These are phyloP conservation scores for Drosophila pseudotalamancana DNA, from an alignment of 2,888 invertebrate species.

Conservation along the genomic window DNA sequence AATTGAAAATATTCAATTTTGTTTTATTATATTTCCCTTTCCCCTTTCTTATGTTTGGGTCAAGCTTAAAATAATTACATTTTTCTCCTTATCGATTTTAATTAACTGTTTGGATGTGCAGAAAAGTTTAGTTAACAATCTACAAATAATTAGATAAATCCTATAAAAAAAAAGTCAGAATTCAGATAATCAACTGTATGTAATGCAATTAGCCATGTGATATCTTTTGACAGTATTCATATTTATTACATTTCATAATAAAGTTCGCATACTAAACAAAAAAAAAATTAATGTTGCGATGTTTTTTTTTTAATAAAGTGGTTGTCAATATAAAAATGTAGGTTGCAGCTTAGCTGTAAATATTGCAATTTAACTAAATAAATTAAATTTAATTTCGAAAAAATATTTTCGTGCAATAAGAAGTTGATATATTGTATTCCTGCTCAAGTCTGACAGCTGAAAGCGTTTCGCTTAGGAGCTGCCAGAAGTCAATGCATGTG, in stretches of 20 bases:
- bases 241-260: slow-evolving; percentile 22
- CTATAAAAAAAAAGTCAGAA: too few species aligned
- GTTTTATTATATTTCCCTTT: too few species aligned
- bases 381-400: slow-evolving; percentile 20
- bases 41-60: too few species aligned
- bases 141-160: too few species aligned
- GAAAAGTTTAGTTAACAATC: too few species aligned
- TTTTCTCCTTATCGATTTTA: too few species aligned
- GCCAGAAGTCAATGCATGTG: slow-evolving; percentile 2
- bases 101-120: too few species aligned
- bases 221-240: too few species aligned
- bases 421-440: slow-evolving; percentile 5
- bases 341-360: slow-evolving; percentile 42
- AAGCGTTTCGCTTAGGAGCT: slow-evolving; percentile 4
- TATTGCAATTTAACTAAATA: slow-evolving; percentile 24
- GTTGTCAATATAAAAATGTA: slow-evolving; percentile 23
- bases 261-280: slow-evolving; percentile 7
- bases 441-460: slow-evolving; percentile 7
- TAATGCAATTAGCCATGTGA: slow-evolving; percentile 27
- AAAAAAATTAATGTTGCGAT: slow-evolving; percentile 40
- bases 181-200: too few species aligned
- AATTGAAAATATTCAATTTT: too few species aligned
- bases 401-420: neutral
- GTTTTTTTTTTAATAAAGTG: slow-evolving; percentile 20
- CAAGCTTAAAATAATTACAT: too few species aligned